Conservation (phyloP, 2,113 vertebrate species). For the Indicator indicator region DNA sequence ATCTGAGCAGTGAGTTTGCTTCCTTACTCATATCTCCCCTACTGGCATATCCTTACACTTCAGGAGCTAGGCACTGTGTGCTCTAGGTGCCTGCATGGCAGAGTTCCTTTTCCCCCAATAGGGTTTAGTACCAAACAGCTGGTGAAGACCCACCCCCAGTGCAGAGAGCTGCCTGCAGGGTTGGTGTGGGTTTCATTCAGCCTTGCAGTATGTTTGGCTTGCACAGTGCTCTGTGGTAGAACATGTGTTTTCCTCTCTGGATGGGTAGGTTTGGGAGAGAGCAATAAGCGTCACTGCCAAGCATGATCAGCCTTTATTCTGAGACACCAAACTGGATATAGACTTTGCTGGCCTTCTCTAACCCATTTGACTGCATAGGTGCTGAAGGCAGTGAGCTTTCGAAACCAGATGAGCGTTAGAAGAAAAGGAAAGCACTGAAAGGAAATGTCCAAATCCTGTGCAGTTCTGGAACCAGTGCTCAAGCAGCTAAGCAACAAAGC, state of each 20-base stretch:
- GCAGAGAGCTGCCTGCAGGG: not conserved
- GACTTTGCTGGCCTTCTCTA: not conserved
- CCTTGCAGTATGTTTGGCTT: not conserved
- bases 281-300: not conserved
- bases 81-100: rapidly evolving
- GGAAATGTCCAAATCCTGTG: not conserved
- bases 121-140: not conserved
- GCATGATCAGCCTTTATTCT: not conserved
- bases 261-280: not conserved
- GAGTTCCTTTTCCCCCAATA: not conserved
- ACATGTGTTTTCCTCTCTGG: not conserved
- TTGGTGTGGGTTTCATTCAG: not conserved
- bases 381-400: not conserved
- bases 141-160: rapidly evolving
- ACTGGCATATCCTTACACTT: not conserved
- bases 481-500: not conserved
- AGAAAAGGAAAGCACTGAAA: not conserved
- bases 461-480: not conserved
- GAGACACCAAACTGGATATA: not conserved
- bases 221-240: not conserved
- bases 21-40: not conserved
- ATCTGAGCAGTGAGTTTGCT: not conserved
- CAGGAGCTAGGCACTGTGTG: rapidly evolving
- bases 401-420: not conserved
- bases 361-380: not conserved